A percentile compares a stretch with the other conserved stretches of the same genome.
These are phyloP conservation scores for Archivesica marissinica DNA, from an alignment of 1,140 invertebrate species.

Conservation along the genomic window DNA sequence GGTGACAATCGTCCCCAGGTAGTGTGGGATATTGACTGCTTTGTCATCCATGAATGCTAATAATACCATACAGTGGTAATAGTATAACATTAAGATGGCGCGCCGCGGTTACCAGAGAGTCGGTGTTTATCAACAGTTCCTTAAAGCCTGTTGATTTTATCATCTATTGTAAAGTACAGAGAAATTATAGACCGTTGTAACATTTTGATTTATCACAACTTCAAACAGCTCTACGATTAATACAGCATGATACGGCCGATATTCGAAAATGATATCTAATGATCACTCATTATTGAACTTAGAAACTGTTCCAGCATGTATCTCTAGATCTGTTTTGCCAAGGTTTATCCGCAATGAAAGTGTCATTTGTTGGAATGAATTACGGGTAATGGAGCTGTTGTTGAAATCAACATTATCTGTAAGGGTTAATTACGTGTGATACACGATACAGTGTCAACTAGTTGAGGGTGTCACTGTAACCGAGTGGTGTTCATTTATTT, in stretches of 20 bases:
- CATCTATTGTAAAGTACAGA: background rate
- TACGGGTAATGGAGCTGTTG: no score
- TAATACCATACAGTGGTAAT: constrained; percentile 11
- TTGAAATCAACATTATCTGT: no score
- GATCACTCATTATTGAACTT: background rate
- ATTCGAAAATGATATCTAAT: background rate
- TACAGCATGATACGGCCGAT: background rate
- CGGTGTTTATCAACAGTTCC: constrained; percentile 1
- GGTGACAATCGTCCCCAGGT: constrained; percentile 44
- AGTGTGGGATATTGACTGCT: constrained; percentile 11
- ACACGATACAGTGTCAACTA: no score
- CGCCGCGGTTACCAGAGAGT: background rate
- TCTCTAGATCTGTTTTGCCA: background rate
- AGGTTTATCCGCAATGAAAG: background rate
- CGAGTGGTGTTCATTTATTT: no score
- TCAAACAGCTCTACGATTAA: background rate
- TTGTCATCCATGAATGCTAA: constrained; percentile 12
- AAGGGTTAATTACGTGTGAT: no score
- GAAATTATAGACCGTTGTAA: background rate
- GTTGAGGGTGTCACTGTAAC: no score
- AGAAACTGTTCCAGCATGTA: background rate
- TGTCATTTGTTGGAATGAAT: background rate
- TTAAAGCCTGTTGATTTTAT: background rate
- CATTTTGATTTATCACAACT: background rate
- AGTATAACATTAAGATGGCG: constrained; percentile 6